Percentiles rank a stretch among this genome's conserved stretches.
These are phyloP conservation scores for Rhodeus uyekii DNA, from an alignment of 2,797 vertebrate genomes.

Conservation along the genomic window DNA sequence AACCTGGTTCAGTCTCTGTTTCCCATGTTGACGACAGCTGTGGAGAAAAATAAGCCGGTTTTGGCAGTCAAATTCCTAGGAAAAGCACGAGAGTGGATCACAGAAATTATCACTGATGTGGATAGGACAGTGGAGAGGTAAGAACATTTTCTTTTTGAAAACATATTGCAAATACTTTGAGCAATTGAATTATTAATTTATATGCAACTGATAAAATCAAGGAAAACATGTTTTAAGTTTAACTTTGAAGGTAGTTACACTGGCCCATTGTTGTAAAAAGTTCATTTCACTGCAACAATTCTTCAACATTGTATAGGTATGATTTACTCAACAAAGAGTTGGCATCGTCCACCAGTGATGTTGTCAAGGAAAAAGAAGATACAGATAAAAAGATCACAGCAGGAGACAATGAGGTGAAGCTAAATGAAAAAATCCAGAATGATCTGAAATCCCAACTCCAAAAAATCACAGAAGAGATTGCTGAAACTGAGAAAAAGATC, in stretches of 20 bases:
- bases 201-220: neutral
- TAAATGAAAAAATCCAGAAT: neutral
- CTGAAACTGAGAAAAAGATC: neutral
- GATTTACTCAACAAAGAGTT: neutral
- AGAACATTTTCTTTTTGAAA: neutral
- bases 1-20: constrained; percentile 8
- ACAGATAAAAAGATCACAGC: neutral
- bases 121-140: neutral
- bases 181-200: no score
- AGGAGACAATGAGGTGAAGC: neutral
- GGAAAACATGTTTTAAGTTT: neutral
- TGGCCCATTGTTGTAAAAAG: neutral
- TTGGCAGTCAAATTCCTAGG: neutral
- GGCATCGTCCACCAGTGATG: neutral
- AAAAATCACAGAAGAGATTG: neutral
- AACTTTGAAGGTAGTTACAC: neutral
- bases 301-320: constrained; percentile 1
- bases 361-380: neutral
- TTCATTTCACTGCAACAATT: neutral
- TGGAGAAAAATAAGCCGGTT: neutral
- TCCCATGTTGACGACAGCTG: neutral
- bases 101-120: neutral
- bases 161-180: neutral
- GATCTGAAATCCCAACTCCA: neutral
- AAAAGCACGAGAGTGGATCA: neutral